A percentile compares a stretch with the other conserved stretches of the same genome.
These are phyloP conservation scores for Scophthalmus maximus DNA, from an alignment of 2,113 vertebrate species.

Conservation along the genomic window DNA sequence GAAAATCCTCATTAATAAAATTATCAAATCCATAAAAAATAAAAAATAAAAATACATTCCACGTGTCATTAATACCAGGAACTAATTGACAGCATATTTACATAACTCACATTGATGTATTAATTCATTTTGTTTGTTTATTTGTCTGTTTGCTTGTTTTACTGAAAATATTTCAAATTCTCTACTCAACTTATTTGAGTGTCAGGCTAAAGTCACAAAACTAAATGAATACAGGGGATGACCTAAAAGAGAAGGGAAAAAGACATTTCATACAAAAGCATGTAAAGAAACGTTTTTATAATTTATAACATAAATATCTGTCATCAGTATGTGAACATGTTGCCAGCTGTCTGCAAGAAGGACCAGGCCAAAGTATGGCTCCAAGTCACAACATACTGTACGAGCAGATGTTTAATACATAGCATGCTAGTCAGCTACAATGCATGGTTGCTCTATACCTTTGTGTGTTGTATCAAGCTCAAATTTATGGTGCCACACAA, in stretches of 20 bases:
- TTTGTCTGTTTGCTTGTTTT: no score
- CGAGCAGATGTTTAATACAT: slow-evolving; percentile 30
- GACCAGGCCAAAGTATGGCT: not conserved
- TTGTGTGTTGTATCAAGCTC: not conserved
- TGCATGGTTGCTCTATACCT: not conserved
- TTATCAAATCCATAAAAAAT: not conserved
- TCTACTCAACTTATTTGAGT: not conserved
- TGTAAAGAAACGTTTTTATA: not conserved
- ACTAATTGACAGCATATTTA: no score
- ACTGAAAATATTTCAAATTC: no score
- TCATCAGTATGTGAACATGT: slow-evolving; percentile 4
- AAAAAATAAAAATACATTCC: no score
- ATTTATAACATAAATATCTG: not conserved
- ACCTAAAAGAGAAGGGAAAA: not conserved
- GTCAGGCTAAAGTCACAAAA: not conserved
- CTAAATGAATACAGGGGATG: not conserved
- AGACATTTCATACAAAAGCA: not conserved
- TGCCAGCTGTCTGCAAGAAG: slow-evolving; percentile 6
- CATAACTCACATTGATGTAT: no score
- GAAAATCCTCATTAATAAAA: not conserved
- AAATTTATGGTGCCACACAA: not conserved
- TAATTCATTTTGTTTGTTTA: no score
- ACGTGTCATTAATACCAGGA: no score
- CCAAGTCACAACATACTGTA: slow-evolving; percentile 13
- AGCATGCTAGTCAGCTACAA: not conserved